These are phyloP conservation scores for Tetrao urogallus DNA, from an alignment of 2,113 vertebrate species.

Conservation along the genomic window DNA sequence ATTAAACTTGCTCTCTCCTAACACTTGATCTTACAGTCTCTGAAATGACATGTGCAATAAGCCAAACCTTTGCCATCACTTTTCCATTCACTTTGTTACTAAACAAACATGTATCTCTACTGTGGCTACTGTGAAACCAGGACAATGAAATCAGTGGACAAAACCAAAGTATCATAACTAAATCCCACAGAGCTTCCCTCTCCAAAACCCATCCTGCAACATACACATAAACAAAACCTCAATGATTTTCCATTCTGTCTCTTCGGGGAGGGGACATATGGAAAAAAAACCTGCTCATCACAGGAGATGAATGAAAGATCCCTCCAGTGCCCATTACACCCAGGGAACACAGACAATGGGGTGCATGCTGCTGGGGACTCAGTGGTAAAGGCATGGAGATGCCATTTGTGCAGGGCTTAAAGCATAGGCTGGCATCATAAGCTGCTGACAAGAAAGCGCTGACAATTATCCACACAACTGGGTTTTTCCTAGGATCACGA, in stretches of 20 bases:
- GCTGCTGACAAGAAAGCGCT: neutral
- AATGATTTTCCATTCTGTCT: neutral
- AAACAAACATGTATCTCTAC: neutral
- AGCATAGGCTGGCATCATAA: neutral
- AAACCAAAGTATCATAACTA: neutral
- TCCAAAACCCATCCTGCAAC: neutral
- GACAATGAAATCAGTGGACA: neutral
- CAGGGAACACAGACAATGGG: neutral
- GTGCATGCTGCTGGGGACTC: neutral
- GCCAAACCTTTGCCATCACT: neutral
- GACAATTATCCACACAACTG: neutral
- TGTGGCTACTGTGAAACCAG: neutral
- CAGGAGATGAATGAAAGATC: neutral
- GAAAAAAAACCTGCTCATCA: neutral
- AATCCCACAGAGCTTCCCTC: neutral
- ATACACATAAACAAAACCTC: fast-evolving
- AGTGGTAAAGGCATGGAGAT: neutral
- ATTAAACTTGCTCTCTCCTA: neutral
- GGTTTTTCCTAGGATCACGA: neutral
- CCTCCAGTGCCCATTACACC: neutral
- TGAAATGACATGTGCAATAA: neutral
- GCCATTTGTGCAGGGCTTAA: neutral
- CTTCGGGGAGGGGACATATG: neutral
- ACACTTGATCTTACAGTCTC: neutral
- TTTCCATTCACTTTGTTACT: neutral